Percentiles rank a stretch among this genome's conserved stretches.
phyloP scores from a whole-genome alignment of 1,140 invertebrate genomes.

The Anagrus nilaparvatae region DNA sequence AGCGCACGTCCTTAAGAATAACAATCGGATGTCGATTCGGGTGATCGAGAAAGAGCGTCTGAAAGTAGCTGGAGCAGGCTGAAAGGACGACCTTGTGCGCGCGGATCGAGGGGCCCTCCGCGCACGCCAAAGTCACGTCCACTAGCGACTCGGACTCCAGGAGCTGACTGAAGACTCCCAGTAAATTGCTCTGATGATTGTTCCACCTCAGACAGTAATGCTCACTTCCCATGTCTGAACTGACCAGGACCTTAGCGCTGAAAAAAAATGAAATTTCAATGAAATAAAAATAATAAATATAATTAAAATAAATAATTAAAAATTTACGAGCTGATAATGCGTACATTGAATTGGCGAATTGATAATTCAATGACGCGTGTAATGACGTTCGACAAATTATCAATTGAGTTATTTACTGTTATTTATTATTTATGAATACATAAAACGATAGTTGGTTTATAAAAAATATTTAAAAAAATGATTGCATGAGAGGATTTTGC shows the following conservation, averaged over 20 bases:
- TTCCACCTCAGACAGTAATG: conserved; percentile 93
- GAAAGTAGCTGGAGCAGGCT: conserved; percentile 90
- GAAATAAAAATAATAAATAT: too few species aligned
- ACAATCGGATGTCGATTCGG: conserved; percentile 86
- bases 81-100: conserved; percentile 92
- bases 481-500: too few species aligned
- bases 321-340: too few species aligned
- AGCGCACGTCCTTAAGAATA: conserved; percentile 86
- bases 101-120: conserved; percentile 84
- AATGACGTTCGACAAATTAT: too few species aligned
- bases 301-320: too few species aligned
- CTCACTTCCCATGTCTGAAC: conserved; percentile 90
- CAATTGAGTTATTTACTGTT: too few species aligned
- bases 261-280: conserved; percentile 22
- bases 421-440: too few species aligned
- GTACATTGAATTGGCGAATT: not conserved
- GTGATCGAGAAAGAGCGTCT: conserved; percentile 78
- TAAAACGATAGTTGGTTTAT: too few species aligned
- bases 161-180: conserved; percentile 89
- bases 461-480: too few species aligned
- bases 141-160: conserved; percentile 88
- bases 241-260: conserved; percentile 72
- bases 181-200: conserved; percentile 92
- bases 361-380: too few species aligned
- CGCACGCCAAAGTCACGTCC: conserved; percentile 89